Conservation (phyloP, 2,888 invertebrate species). For the Crossocerus cetratus region DNA sequence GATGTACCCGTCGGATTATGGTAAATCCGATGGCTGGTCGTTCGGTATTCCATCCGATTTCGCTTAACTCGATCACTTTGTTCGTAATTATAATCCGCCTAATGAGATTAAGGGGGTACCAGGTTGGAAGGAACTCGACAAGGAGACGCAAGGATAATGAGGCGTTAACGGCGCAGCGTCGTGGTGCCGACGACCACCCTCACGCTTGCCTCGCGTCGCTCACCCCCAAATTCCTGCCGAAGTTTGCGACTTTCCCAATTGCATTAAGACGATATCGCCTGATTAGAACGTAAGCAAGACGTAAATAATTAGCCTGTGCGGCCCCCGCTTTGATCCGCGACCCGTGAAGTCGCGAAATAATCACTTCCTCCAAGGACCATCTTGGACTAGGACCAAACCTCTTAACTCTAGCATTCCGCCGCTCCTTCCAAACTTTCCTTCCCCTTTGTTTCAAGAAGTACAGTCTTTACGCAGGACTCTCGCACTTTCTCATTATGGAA, state of each 20-base stretch:
- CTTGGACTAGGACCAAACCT: too few species aligned
- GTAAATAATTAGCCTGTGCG: not conserved
- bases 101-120: constrained; percentile 57
- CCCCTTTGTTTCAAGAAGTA: too few species aligned
- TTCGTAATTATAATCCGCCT: constrained; percentile 64
- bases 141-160: constrained; percentile 20
- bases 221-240: not conserved
- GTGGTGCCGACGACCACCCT: constrained; percentile 7
- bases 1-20: too few species aligned
- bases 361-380: not conserved
- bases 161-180: constrained; percentile 8
- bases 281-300: constrained; percentile 3
- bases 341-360: not conserved
- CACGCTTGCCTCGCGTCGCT: constrained; percentile 1
- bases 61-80: constrained; percentile 49
- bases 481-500: too few species aligned
- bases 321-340: not conserved
- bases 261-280: constrained; percentile 1
- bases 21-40: constrained; percentile 6
- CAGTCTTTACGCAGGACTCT: too few species aligned
- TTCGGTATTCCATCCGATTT: constrained; percentile 39
- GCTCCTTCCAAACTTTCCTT: too few species aligned
- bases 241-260: constrained; percentile 3
- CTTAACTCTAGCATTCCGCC: too few species aligned
- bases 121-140: constrained; percentile 40